phyloP scores from a whole-genome alignment of 2,888 invertebrate species.

The Agrenia bidenticulata region DNA sequence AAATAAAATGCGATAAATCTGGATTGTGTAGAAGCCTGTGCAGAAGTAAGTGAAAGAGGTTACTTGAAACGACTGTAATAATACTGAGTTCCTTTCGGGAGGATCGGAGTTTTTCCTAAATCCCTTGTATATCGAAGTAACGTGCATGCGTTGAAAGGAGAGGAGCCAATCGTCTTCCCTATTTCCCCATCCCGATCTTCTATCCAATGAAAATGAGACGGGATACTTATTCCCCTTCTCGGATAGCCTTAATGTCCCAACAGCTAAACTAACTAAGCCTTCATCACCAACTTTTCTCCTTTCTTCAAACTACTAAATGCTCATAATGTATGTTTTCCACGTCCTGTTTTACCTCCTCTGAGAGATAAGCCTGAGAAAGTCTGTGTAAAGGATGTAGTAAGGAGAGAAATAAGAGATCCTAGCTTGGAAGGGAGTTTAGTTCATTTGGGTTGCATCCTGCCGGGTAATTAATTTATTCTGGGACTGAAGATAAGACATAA shows the following conservation, averaged over 20 bases:
- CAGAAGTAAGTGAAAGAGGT: background rate
- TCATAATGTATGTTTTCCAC: too few species aligned
- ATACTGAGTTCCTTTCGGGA: background rate
- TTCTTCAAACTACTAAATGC: too few species aligned
- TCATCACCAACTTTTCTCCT: too few species aligned
- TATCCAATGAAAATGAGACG: conserved; percentile 32
- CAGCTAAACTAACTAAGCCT: too few species aligned
- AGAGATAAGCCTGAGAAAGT: too few species aligned
- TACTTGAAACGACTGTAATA: background rate
- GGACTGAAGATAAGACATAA: conserved; percentile 40
- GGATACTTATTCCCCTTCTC: background rate
- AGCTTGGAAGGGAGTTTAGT: conserved; percentile 4
- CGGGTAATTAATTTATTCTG: conserved; percentile 52
- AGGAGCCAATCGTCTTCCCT: conserved; percentile 37
- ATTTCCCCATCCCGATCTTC: conserved; percentile 18
- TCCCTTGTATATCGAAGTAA: conserved; percentile 9
- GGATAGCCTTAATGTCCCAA: too few species aligned
- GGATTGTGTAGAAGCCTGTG: background rate
- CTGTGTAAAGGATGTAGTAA: too few species aligned
- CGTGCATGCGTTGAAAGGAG: conserved; percentile 45
- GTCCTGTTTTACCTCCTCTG: too few species aligned
- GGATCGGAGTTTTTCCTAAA: background rate
- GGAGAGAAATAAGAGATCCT: background rate
- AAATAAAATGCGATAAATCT: conserved; percentile 5
- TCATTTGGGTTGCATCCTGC: conserved; percentile 46